A percentile compares a stretch with the other conserved stretches of the same genome.
Evolutionary conservation across 37 sponge, comb jelly and placozoan genomes (phyloP).

Genomic region (Aplysina aerophoba): DNA sequence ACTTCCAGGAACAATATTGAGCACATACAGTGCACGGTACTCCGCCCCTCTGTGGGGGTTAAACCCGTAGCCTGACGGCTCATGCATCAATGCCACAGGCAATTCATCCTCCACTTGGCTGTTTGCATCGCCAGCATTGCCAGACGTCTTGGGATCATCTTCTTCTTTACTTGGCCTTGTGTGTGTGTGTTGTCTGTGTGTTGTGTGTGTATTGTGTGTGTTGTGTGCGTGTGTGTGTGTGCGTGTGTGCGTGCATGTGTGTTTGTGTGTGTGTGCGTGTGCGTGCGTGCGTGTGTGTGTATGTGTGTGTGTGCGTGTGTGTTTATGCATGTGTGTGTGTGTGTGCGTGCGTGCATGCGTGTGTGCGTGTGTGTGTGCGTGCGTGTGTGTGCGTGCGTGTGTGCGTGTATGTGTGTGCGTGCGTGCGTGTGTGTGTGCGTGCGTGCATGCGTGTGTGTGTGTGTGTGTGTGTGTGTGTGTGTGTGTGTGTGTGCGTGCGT

Average conservation of each 20-base stretch:
- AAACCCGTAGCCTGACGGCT: no score
- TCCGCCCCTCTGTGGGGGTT: no score
- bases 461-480: conserved; percentile 46
- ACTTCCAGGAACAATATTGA: no score
- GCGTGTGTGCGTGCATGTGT: neutral
- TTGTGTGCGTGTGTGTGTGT: no score
- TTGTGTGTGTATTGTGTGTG: no score
- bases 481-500: conserved; percentile 47
- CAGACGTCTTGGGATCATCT: no score
- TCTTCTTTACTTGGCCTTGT: no score
- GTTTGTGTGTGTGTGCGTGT: conserved; percentile 40
- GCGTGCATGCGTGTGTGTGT: conserved; percentile 30
- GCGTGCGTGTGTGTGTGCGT: conserved; percentile 39
- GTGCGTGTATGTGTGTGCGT: neutral
- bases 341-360: neutral
- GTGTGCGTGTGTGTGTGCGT: neutral
- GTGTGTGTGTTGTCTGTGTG: no score
- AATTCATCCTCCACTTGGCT: no score
- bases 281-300: conserved; percentile 8
- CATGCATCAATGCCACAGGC: no score
- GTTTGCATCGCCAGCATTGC: no score
- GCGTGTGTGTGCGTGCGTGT: neutral
- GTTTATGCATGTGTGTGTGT: conserved; percentile 28
- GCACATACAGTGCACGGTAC: no score
- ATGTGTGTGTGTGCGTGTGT: conserved; percentile 46